Evolutionary conservation across 2,888 invertebrate genomes (phyloP).

Genomic region (Cataglyphis albicans): DNA sequence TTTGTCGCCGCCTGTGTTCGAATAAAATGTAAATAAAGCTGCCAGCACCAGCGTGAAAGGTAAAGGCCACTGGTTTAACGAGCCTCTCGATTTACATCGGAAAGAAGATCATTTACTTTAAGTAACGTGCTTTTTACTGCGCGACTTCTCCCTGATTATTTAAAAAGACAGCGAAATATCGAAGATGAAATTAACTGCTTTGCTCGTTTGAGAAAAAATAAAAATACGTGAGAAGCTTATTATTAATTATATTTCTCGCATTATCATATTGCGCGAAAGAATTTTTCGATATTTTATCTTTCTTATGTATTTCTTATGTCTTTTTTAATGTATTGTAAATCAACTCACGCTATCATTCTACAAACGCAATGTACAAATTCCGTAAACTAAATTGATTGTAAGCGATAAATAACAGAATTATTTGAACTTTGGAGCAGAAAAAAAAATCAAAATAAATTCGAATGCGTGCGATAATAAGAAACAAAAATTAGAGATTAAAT

Average conservation of each 20-base stretch:
- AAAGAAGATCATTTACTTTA: background rate
- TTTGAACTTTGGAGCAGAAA: background rate
- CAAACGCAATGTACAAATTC: background rate
- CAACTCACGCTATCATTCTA: background rate
- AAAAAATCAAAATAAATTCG: background rate
- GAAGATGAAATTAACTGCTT: background rate
- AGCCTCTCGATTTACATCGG: background rate
- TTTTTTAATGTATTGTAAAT: background rate
- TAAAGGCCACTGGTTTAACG: conserved; percentile 1
- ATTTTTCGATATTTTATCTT: background rate
- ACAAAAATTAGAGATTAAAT: conserved; percentile 17
- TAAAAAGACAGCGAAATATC: background rate
- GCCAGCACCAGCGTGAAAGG: background rate
- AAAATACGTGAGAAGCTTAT: background rate
- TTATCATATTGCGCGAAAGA: background rate
- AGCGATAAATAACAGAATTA: background rate
- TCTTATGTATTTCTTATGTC: background rate
- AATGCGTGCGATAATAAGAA: background rate
- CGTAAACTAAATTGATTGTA: background rate
- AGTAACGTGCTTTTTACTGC: background rate
- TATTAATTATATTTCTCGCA: background rate
- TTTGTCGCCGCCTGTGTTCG: conserved; percentile 63
- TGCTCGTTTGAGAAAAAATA: background rate
- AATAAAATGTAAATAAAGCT: conserved; percentile 63
- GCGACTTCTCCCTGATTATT: background rate